Conservation (phyloP, 2,888 invertebrate genomes). For the Chrysolina haemoptera region DNA sequence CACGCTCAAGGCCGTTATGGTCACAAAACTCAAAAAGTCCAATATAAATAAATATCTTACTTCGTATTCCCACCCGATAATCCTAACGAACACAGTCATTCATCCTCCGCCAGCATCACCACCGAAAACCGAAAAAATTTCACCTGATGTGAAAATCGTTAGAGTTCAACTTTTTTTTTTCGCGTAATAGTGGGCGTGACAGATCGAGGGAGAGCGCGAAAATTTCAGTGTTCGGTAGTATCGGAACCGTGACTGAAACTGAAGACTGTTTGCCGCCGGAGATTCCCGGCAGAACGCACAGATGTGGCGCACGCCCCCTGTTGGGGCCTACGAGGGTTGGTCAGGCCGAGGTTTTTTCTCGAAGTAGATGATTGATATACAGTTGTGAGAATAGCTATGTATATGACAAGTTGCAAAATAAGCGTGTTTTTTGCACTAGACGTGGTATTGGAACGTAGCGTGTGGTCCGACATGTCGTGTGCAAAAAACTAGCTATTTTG, state of each 20-base stretch:
- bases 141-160: conserved; percentile 6
- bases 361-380: background rate
- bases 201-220: conserved; percentile 29
- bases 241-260: conserved; percentile 47
- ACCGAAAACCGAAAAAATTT: conserved; percentile 13
- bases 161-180: conserved; percentile 7
- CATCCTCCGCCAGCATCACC: background rate
- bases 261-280: conserved; percentile 53
- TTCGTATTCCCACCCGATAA: background rate
- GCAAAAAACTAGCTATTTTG: no score
- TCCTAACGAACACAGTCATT: background rate
- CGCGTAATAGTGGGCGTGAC: conserved; percentile 55
- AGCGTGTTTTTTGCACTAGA: no score
- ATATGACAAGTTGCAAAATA: no score
- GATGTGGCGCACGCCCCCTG: conserved; percentile 54
- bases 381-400: no score
- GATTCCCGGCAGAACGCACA: conserved; percentile 50
- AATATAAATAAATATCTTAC: background rate
- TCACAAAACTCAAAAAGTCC: background rate
- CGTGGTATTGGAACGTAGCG: no score
- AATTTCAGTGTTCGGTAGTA: conserved; percentile 36
- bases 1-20: background rate
- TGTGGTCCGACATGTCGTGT: no score
- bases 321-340: conserved; percentile 25
- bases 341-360: conserved; percentile 30